Conservation (phyloP, 2,113 vertebrate species). For the Labrus mixtus region DNA sequence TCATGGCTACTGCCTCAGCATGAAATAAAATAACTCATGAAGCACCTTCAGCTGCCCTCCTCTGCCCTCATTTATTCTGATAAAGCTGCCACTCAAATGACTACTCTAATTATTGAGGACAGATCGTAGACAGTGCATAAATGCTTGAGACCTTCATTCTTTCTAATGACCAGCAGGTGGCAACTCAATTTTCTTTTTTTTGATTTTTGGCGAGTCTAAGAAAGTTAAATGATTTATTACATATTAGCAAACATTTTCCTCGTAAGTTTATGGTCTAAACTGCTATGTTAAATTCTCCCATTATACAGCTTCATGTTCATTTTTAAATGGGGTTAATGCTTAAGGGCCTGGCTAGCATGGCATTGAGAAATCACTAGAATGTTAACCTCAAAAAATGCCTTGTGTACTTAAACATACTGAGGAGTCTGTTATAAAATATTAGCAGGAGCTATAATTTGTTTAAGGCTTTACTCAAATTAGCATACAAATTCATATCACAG, state of each 20-base stretch:
- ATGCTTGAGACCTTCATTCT: background rate
- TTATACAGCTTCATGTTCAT: background rate
- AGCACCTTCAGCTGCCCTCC: conserved; percentile 49
- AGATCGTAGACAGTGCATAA: background rate
- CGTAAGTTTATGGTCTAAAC: background rate
- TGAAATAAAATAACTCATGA: conserved; percentile 53
- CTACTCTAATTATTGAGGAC: conserved; percentile 22
- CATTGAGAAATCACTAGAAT: background rate
- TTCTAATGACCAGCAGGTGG: background rate
- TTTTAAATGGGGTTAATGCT: background rate
- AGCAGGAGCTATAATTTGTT: too few relatives aligned
- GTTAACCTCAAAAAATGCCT: background rate
- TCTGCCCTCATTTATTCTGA: conserved; percentile 26
- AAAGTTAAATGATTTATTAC: too few relatives aligned
- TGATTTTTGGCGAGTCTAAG: background rate
- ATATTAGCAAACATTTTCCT: background rate
- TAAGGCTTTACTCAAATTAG: background rate
- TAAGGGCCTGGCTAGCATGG: too few relatives aligned
- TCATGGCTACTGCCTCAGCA: conserved; percentile 64
- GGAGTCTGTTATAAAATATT: too few relatives aligned
- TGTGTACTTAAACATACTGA: background rate
- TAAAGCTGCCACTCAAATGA: conserved; percentile 26
- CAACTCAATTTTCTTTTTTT: too few relatives aligned
- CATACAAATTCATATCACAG: background rate
- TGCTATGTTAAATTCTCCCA: background rate